phyloP scores from a whole-genome alignment of 2,888 invertebrate species.

The Tenthredo distinguenda region DNA sequence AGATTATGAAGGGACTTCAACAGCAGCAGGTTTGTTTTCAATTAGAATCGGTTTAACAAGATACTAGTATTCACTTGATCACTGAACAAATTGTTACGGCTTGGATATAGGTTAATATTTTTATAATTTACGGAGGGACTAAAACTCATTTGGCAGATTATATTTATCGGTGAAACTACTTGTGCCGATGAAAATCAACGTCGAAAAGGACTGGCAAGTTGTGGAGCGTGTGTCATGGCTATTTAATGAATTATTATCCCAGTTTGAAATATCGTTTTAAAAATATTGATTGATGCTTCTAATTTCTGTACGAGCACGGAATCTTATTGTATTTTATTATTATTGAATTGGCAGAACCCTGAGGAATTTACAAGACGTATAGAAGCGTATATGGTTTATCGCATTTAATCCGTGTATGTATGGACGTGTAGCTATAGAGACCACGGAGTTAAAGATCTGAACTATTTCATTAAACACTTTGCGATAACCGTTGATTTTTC shows the following conservation, averaged over 20 bases:
- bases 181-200: not conserved
- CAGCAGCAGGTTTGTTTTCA: not conserved
- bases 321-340: not conserved
- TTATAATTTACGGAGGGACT: not conserved
- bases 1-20: not conserved
- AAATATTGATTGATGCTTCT: not conserved
- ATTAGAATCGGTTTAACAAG: not conserved
- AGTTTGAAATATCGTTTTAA: not conserved
- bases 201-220: slow-evolving; percentile 21
- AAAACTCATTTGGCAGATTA: not conserved
- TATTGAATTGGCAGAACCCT: not conserved
- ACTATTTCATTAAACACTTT: not conserved
- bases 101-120: not conserved
- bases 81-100: slow-evolving; percentile 14
- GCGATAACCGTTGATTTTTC: slow-evolving; percentile 22
- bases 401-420: slow-evolving; percentile 10
- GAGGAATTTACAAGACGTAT: not conserved
- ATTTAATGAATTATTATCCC: not conserved
- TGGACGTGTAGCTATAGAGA: not conserved
- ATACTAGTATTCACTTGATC: slow-evolving; percentile 21
- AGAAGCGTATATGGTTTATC: not conserved
- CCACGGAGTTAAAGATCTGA: not conserved
- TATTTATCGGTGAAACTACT: not conserved
- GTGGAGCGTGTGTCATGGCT: slow-evolving; percentile 1
- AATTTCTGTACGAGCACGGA: not conserved